Percentiles rank a stretch among this genome's conserved stretches.
These are phyloP conservation scores for Ostrea denselamellosa DNA, from an alignment of 1,140 invertebrate species.

Conservation along the genomic window DNA sequence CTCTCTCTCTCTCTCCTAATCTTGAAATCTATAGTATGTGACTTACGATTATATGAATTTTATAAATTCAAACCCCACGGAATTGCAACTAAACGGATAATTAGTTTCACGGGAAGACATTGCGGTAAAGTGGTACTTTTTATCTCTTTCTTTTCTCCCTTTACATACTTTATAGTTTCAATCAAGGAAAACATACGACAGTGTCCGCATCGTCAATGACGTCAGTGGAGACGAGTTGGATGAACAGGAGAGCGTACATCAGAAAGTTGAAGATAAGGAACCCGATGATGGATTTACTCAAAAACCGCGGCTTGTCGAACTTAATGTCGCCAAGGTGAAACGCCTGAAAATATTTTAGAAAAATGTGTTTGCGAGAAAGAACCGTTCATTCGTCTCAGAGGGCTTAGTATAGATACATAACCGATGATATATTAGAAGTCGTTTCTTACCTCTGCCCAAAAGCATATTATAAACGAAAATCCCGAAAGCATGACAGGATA, in stretches of 20 bases:
- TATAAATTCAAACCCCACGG: too few species aligned
- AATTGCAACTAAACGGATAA: too few species aligned
- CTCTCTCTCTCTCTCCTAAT: background rate
- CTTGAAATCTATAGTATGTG: background rate
- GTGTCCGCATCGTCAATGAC: constrained; percentile 63
- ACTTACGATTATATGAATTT: too few species aligned
- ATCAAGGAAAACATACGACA: constrained; percentile 78
- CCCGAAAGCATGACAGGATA: constrained; percentile 94
- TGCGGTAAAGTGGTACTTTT: too few species aligned
- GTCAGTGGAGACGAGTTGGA: constrained; percentile 86
- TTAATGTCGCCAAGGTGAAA: constrained; percentile 93
- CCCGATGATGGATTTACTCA: constrained; percentile 95
- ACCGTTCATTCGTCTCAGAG: background rate
- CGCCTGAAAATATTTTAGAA: constrained; percentile 82
- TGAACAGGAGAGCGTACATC: constrained; percentile 90
- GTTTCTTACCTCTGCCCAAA: constrained; percentile 91
- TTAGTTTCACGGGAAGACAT: too few species aligned
- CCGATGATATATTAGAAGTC: background rate
- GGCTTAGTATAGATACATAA: background rate
- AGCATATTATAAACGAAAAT: constrained; percentile 94
- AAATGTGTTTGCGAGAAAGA: too few species aligned
- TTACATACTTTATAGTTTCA: too few species aligned
- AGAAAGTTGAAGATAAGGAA: constrained; percentile 94
- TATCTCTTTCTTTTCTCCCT: too few species aligned
- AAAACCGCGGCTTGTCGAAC: constrained; percentile 90